Conservation (phyloP, 2,888 invertebrate species). For the Eremobia ochroleuca region DNA sequence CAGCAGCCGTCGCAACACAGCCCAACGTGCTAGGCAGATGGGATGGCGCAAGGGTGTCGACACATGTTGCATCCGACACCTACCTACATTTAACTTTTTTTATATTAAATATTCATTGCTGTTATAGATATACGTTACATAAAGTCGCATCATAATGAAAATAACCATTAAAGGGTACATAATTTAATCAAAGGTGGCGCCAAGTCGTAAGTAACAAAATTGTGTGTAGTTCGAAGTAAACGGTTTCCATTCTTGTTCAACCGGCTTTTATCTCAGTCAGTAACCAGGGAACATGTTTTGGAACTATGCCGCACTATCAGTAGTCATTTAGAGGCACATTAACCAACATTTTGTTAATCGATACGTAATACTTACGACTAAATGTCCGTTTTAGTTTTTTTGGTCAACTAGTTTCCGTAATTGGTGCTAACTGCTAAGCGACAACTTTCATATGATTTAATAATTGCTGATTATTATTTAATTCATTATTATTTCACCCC, state of each 20-base stretch:
- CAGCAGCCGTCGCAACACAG: too few relatives aligned
- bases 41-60: too few relatives aligned
- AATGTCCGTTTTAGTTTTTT: conserved; percentile 46
- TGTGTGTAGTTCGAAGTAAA: conserved; percentile 21
- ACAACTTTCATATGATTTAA: conserved; percentile 13
- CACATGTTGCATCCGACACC: too few relatives aligned
- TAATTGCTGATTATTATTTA: not conserved
- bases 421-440: not conserved
- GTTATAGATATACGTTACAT: not conserved
- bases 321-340: conserved; percentile 68
- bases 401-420: conserved; percentile 30
- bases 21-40: too few relatives aligned
- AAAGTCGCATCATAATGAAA: conserved; percentile 12
- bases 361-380: conserved; percentile 61
- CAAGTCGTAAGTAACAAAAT: conserved; percentile 19
- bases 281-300: conserved; percentile 53
- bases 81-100: not conserved
- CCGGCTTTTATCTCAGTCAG: conserved; percentile 57
- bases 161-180: conserved; percentile 11
- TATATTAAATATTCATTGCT: not conserved
- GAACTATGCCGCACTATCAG: conserved; percentile 57
- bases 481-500: not conserved
- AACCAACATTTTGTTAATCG: conserved; percentile 72
- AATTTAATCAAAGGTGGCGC: conserved; percentile 49
- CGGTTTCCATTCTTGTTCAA: conserved; percentile 44